These are phyloP conservation scores for Augochlora pura DNA, from an alignment of 1,140 invertebrate species.

Conservation along the genomic window DNA sequence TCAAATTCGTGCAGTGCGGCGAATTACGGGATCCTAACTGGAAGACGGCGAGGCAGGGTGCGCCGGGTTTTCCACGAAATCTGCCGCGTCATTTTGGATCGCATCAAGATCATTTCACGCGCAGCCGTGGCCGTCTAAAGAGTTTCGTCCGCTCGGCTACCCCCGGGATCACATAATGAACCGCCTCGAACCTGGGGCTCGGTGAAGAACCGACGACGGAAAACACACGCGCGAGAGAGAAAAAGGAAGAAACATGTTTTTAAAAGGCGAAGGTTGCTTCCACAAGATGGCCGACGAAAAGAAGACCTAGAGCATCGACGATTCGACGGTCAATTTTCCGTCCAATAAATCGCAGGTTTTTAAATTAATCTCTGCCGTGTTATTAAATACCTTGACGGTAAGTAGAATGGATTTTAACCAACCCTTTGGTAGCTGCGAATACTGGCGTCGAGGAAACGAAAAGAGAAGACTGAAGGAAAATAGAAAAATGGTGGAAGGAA, in stretches of 20 bases:
- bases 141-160: conserved; percentile 1
- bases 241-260: neutral
- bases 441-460: neutral
- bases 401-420: no score
- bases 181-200: neutral
- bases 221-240: neutral
- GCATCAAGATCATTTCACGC: neutral
- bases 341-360: no score
- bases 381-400: no score
- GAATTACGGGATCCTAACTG: no score
- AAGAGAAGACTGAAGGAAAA: no score
- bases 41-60: no score
- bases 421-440: no score
- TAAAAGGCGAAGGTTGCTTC: neutral
- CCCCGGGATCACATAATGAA: neutral
- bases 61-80: neutral
- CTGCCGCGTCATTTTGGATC: neutral
- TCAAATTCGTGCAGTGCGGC: no score
- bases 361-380: no score
- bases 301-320: no score
- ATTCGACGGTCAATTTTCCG: no score
- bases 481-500: no score
- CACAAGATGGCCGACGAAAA: neutral
- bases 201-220: neutral
- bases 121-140: neutral